Base-by-base conservation (phyloP, 2,888 invertebrate genomes). In the Dyspetes luteomarginatus region DNA sequence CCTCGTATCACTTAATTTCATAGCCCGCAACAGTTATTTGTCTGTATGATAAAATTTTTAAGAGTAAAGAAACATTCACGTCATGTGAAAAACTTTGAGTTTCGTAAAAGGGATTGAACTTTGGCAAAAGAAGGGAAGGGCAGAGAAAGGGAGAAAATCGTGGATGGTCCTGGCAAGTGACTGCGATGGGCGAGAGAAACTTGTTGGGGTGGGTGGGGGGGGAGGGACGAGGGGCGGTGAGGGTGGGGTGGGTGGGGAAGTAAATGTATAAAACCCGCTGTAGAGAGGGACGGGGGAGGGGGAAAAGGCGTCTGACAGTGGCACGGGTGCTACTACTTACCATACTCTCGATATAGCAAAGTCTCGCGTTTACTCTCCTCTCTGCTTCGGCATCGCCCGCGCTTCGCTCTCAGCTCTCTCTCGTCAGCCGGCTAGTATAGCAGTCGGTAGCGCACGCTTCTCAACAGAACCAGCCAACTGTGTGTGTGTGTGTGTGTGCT, bases 301-400 rank as follows among this genome's bases (percentile, higher is more conserved):
- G 85, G 77, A 78, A 85, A 83, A 83, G 83, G 82, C 79, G 84
- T 75, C 78, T 76, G 85, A 78, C 72, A 88, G 87, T 85, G 87
- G 88, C 89, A 89, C 89, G 91, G 90, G 90, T 90, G 89, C 88
- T 90, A 85, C 91, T 91, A 91, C 91, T 91, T 91, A 90, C 89
- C 91, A 91, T 91, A 91, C 89, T 89, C 89, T 88, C 90, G 88
- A 89, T 90, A 90, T 88, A 89, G 89, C 88, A 88, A 89, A 89
- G 87, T 89, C 88, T 88, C 86, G 87, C 88, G 88, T 84, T 85
- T 87, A 88, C 89, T 87, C 87, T 85, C 79, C 84, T 84, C 78
- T 82, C n/a, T n/a, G n/a, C n/a, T n/a, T n/a, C 82, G 69, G 78
- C 81, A 82, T 81, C 83, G 78, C 71, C n/a, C n/a, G 64, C 7